A percentile compares a stretch with the other conserved stretches of the same genome.
phyloP scores from a whole-genome alignment of 1,140 invertebrate genomes.

The Papilio aristodemus region DNA sequence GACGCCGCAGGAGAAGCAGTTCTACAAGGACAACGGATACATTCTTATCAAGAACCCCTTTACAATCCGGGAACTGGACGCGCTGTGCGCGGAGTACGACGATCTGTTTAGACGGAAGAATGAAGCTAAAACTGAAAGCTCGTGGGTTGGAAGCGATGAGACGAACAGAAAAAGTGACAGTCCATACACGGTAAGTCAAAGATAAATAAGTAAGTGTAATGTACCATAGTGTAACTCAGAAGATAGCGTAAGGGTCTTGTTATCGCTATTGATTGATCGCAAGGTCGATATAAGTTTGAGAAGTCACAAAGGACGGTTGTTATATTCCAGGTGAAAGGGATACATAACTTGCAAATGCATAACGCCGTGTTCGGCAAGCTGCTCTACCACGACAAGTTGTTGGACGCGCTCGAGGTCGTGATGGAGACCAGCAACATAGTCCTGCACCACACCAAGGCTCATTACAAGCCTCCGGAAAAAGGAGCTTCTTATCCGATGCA shows the following conservation, averaged over 20 bases:
- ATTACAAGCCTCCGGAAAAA: slow-evolving; percentile 83
- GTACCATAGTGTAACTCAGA: background rate
- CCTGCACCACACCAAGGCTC: slow-evolving; percentile 84
- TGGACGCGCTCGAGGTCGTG: slow-evolving; percentile 82
- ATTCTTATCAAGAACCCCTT: slow-evolving; percentile 55
- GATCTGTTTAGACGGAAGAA: slow-evolving; percentile 62
- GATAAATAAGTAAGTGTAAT: background rate
- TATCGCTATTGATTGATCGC: too few relatives aligned
- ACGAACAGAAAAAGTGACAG: slow-evolving; percentile 50
- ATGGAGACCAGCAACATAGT: slow-evolving; percentile 82
- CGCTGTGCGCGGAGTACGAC: slow-evolving; percentile 55
- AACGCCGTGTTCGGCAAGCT: slow-evolving; percentile 80
- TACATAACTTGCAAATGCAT: slow-evolving; percentile 82
- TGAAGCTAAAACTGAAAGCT: slow-evolving; percentile 58
- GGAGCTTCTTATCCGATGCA: slow-evolving; percentile 84
- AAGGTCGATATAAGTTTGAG: too few relatives aligned
- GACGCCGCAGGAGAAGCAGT: slow-evolving; percentile 54
- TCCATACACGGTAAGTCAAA: slow-evolving; percentile 52
- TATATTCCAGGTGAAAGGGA: slow-evolving; percentile 59
- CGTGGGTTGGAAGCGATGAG: slow-evolving; percentile 65
- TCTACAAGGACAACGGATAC: slow-evolving; percentile 64
- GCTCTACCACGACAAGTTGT: slow-evolving; percentile 80
- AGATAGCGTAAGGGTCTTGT: too few relatives aligned
- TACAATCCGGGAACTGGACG: slow-evolving; percentile 45
- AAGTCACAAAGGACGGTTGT: too few relatives aligned